phyloP scores from a whole-genome alignment of 2,888 invertebrate genomes.

The Zaprionus lineosus region DNA sequence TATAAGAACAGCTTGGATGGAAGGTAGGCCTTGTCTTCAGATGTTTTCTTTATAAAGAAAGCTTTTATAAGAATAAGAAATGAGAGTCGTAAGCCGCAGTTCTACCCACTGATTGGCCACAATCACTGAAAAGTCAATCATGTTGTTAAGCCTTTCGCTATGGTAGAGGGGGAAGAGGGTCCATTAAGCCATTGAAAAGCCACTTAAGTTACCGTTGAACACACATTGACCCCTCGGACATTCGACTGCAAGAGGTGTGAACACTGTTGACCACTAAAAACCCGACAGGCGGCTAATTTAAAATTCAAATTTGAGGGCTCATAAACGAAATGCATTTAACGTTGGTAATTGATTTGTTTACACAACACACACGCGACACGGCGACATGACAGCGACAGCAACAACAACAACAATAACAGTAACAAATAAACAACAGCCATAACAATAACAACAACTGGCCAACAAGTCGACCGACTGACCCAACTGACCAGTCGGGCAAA shows the following conservation, averaged over 20 bases:
- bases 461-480: constrained; percentile 54
- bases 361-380: constrained; percentile 62
- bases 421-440: too few relatives aligned
- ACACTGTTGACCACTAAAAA: constrained; percentile 51
- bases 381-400: constrained; percentile 24
- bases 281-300: constrained; percentile 53
- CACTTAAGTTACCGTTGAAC: constrained; percentile 60
- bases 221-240: constrained; percentile 55
- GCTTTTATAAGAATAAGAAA: too few relatives aligned
- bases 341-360: constrained; percentile 76
- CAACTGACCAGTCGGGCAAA: constrained; percentile 40
- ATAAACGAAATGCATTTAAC: constrained; percentile 64
- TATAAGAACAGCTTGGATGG: too few relatives aligned
- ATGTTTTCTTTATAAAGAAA: too few relatives aligned
- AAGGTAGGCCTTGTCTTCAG: too few relatives aligned
- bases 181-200: constrained; percentile 48
- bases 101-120: constrained; percentile 13
- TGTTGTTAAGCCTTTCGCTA: constrained; percentile 21
- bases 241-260: constrained; percentile 47
- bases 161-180: too few relatives aligned
- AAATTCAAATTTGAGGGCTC: constrained; percentile 68
- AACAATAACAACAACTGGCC: constrained; percentile 8
- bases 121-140: constrained; percentile 36
- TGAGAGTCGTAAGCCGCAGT: too few relatives aligned
- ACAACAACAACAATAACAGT: constrained; percentile 12